Base-by-base conservation (phyloP, 2,797 vertebrate species). In the Falco peregrinus region DNA sequence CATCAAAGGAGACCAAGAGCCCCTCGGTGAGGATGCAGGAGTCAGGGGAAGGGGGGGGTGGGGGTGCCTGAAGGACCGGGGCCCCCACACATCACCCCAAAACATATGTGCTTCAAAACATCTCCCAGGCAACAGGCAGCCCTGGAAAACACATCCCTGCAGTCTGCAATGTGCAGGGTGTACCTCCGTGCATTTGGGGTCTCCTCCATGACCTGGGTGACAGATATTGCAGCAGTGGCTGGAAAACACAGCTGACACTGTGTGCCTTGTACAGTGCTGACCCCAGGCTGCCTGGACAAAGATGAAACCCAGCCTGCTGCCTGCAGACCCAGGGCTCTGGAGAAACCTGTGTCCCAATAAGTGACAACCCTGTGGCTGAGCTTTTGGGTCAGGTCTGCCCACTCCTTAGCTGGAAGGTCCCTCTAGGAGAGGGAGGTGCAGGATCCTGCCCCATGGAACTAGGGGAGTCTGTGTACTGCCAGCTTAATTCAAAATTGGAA, bases 1-100 rank as follows among this genome's bases (percentile, higher is more conserved):
- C 94, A 91, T 96, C 93, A 96, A 93, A 96, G 90, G 53, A 47
- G 65, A 8, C 41, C 2, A 6, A 5, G 16, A 89, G 77, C 81
- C 84, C 86, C 86, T 83, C 9, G 12, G 64, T 33, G 83, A 54
- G 16, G 90, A 84, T 14, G 89, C 47, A 9, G 85, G 80, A 84
- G 59, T 20, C 6, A 51, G 37, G 68, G 43, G 51, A 16, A 75
- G 79, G 83, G 39, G 43, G 79, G 80, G 35, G 35, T 16, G 39
- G 69, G 24, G 61, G 33, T 51, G 77, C 70, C 71, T 80, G 84
- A 48, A 85, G 75, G 53, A 53, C 1, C 0, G 37, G 5, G 60
- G 28, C 31, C 73, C 59, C 63, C 1, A 0, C 18, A 1, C 31
- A 19, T 88, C 76, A 65, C 60, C 88, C 84, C 4, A 1, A 74